Conservation (phyloP, 1,140 invertebrate genomes). For the Maniola jurtina region DNA sequence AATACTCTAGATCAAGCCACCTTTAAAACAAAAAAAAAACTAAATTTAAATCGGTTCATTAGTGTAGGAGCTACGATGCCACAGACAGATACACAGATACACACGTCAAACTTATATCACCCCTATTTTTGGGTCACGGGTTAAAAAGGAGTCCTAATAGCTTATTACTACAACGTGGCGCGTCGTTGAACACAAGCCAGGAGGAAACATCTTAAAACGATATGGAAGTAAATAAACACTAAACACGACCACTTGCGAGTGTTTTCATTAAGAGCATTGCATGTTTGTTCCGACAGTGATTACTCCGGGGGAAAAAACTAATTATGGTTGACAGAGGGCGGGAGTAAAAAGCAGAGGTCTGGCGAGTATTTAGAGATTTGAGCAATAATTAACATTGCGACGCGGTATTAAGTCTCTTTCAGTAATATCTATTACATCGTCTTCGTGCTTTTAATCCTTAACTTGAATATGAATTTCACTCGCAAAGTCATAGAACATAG, state of each 20-base stretch:
- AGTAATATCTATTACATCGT: slow-evolving; percentile 29
- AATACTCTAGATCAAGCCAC: too few relatives aligned
- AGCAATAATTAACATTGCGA: slow-evolving; percentile 39
- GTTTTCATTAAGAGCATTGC: slow-evolving; percentile 67
- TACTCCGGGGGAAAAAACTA: slow-evolving; percentile 66
- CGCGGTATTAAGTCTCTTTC: slow-evolving; percentile 35
- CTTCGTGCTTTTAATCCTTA: slow-evolving; percentile 22
- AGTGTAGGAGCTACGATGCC: too few relatives aligned
- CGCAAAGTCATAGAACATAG: neutral
- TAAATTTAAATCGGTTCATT: too few relatives aligned
- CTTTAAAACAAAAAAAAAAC: too few relatives aligned
- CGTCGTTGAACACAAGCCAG: slow-evolving; percentile 14
- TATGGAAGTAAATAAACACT: slow-evolving; percentile 67
- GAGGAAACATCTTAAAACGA: slow-evolving; percentile 52
- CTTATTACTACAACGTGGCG: neutral
- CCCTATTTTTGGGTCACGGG: too few relatives aligned
- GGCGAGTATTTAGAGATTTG: slow-evolving; percentile 47
- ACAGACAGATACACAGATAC: too few relatives aligned
- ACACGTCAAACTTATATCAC: too few relatives aligned
- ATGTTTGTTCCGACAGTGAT: slow-evolving; percentile 59
- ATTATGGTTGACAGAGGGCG: slow-evolving; percentile 65
- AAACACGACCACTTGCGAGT: slow-evolving; percentile 64
- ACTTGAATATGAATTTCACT: slow-evolving; percentile 4
- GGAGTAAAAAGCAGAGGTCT: slow-evolving; percentile 42
- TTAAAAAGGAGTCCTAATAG: neutral